Evolutionary conservation across 1,140 invertebrate genomes (phyloP).

Genomic region (Argopecten irradians): DNA sequence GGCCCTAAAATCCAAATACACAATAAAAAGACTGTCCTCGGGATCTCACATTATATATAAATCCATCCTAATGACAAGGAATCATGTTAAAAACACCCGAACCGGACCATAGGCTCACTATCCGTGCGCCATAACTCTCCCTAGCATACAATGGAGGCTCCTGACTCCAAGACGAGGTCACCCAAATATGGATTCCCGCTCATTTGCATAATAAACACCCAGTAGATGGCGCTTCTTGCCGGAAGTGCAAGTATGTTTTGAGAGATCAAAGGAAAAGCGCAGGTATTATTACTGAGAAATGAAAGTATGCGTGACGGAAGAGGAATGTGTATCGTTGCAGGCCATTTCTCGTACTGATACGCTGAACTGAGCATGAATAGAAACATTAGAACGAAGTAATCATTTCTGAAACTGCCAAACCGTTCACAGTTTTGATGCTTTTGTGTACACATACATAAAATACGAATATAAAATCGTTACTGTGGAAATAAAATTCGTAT

Average conservation of each 20-base stretch:
- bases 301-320: background rate
- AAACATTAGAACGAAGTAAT: background rate
- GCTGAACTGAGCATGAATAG: conserved; percentile 6
- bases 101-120: background rate
- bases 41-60: background rate
- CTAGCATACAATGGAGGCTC: background rate
- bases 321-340: background rate
- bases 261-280: background rate
- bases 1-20: conserved; percentile 9
- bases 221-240: background rate
- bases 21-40: background rate
- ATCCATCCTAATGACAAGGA: conserved; percentile 7
- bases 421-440: background rate
- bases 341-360: background rate
- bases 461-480: background rate
- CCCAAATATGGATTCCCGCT: conserved; percentile 19
- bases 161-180: conserved; percentile 14
- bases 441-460: background rate
- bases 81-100: background rate
- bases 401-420: background rate
- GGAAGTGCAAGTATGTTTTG: background rate
- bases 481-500: background rate
- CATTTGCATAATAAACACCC: conserved; percentile 21
- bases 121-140: background rate
- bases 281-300: background rate